phyloP scores from a whole-genome alignment of 2,113 vertebrate species.

The Eublepharis macularius region DNA sequence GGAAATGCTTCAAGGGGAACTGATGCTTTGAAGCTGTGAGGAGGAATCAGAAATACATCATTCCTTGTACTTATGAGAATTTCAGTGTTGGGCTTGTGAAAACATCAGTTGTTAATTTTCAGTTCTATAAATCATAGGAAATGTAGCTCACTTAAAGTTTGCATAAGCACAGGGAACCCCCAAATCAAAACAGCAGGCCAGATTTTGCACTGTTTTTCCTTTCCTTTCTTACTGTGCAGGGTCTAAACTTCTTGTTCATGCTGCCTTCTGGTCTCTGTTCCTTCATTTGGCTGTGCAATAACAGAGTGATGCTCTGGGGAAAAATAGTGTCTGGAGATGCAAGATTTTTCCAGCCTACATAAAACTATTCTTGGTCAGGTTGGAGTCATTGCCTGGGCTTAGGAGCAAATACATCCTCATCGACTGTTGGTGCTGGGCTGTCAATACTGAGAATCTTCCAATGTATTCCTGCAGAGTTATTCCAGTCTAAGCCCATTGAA shows the following conservation, averaged over 20 bases:
- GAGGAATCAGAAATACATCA: neutral
- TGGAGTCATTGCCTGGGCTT: neutral
- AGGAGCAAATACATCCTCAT: neutral
- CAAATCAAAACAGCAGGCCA: neutral
- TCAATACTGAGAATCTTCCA: neutral
- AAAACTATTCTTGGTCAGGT: neutral
- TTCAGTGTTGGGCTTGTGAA: neutral
- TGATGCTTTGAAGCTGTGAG: neutral
- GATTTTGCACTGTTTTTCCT: neutral
- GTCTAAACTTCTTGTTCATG: neutral
- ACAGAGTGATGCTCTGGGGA: neutral
- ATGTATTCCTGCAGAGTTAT: too few relatives aligned
- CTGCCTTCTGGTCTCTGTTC: too few relatives aligned
- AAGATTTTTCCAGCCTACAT: neutral
- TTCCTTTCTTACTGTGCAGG: neutral
- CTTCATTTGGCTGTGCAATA: neutral
- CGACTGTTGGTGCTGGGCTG: neutral
- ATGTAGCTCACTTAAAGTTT: neutral
- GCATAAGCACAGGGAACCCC: neutral
- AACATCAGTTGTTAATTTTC: neutral
- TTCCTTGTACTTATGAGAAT: neutral
- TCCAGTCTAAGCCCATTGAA: too few relatives aligned
- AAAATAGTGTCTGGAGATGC: neutral
- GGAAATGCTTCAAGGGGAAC: neutral
- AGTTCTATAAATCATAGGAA: neutral